A percentile compares a stretch with the other conserved stretches of the same genome.
Conservation (phyloP, 2,888 invertebrate genomes). For the Oeneis ivallda region DNA sequence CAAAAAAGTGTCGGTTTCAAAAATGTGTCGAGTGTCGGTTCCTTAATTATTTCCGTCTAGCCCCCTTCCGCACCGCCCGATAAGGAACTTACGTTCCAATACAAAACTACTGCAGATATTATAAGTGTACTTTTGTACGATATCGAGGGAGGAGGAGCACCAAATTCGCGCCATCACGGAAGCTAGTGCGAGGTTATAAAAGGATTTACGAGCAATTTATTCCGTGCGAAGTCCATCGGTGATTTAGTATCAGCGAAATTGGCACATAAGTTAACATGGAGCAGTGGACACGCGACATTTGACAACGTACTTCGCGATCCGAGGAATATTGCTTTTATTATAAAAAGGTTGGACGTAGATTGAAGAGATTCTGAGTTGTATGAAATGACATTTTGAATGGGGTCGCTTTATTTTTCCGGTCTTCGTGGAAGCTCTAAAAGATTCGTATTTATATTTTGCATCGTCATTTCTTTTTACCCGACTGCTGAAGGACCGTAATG, state of each 20-base stretch:
- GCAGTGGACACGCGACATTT: constrained; percentile 48
- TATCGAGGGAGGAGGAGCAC: constrained; percentile 16
- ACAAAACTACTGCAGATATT: no score
- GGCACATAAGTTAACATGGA: constrained; percentile 59
- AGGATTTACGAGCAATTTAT: constrained; percentile 52
- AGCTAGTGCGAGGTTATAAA: constrained; percentile 39
- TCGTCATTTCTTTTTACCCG: no score
- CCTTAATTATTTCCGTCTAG: no score
- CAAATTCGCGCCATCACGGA: constrained; percentile 38
- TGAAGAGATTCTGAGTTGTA: constrained; percentile 15
- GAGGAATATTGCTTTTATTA: constrained; percentile 27
- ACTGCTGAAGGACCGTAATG: no score
- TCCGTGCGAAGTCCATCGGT: constrained; percentile 54
- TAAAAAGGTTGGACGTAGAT: constrained; percentile 15
- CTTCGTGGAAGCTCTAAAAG: neutral
- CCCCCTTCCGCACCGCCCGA: no score
- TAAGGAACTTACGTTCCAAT: no score
- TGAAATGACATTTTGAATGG: constrained; percentile 2
- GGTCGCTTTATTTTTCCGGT: neutral
- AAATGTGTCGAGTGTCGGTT: no score
- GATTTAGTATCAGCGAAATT: constrained; percentile 62
- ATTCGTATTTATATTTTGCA: neutral
- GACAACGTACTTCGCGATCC: constrained; percentile 30
- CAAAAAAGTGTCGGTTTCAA: no score
- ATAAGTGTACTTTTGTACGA: constrained; percentile 5